Evolutionary conservation across 2,113 vertebrate genomes (phyloP), one percentile per base, ranked within the genome.

Genomic region (Oryzias javanicus): DNA sequence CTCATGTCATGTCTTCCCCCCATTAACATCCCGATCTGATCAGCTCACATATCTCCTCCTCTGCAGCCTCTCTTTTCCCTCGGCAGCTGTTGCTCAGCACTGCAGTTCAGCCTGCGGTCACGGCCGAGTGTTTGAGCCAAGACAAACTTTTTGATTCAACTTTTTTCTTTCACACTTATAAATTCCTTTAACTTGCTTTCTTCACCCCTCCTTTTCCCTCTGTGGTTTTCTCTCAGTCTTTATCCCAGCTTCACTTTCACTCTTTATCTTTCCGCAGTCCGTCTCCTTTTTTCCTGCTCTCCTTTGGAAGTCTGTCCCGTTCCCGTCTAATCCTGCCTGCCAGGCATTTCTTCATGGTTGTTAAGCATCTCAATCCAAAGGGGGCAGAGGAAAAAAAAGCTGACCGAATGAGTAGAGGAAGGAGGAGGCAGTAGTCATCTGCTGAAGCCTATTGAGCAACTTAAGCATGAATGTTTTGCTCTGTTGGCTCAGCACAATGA

Each of bases 281-380:
- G 46, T 29, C 25, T 57, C 51, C 66, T 67, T 78, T 72, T 82
- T 74, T 49, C 73, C 72, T 70, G 56, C 78, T 74, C 69, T 82
- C 49, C 69, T 62, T 72, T 79, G 50, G 61, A 24, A 54, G 62
- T 70, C 67, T 45, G 64, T 82, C 64, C 68, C 42, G 51, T 62
- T 50, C 65, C 72, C 75, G 76, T 59, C 53, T 89, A 88, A 86
- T 88, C 84, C 82, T 86, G 79, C 80, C 86, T 85, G 74, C 81
- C 50, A 88, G 86, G 78, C 87, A 79, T 86, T 72, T 60, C 88
- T 90, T 82, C 78, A 86, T 86, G 83, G 73, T 77, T 86, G 85
- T 86, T 86, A 86, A 79, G 83, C 80, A 81, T 85, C 82, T 85
- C 76, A 76, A 81, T 67, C 80, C 52, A 6, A 71, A 69, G 74